Percentiles rank a stretch among this genome's conserved stretches.
Conservation (phyloP, 2,113 vertebrate species). For the Ailurus styani region DNA sequence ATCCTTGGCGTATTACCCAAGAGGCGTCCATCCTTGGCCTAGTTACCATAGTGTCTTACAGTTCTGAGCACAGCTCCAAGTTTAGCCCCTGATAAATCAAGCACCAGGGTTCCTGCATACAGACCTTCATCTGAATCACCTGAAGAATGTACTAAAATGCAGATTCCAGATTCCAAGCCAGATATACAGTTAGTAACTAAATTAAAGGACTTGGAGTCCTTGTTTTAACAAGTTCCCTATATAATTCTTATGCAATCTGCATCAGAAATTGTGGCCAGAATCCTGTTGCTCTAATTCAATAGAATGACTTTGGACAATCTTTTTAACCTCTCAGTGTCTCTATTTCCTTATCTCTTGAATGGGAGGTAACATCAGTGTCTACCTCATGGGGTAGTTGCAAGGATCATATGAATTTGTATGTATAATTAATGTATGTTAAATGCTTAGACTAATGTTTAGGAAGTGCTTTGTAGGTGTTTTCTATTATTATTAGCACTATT, state of each 20-base stretch:
- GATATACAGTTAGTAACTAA: background rate
- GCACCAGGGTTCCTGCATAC: background rate
- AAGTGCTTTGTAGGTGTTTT: background rate
- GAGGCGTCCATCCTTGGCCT: background rate
- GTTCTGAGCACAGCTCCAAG: background rate
- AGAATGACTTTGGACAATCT: background rate
- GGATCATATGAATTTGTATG: background rate
- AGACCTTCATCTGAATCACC: background rate
- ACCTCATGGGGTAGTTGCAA: background rate
- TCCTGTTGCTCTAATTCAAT: background rate
- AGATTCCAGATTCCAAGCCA: background rate
- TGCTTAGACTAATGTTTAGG: background rate
- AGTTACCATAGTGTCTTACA: background rate
- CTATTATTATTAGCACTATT: background rate
- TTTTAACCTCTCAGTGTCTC: background rate
- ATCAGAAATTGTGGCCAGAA: background rate
- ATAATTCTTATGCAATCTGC: background rate
- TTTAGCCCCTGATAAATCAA: background rate
- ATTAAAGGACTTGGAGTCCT: background rate
- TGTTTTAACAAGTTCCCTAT: background rate
- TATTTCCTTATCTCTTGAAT: background rate
- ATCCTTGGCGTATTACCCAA: background rate
- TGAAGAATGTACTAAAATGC: background rate
- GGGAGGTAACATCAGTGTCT: background rate
- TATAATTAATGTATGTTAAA: background rate